Percentiles rank a stretch among this genome's conserved stretches.
phyloP scores from a whole-genome alignment of 2,113 vertebrate species.

The Beaufortia kweichowensis region DNA sequence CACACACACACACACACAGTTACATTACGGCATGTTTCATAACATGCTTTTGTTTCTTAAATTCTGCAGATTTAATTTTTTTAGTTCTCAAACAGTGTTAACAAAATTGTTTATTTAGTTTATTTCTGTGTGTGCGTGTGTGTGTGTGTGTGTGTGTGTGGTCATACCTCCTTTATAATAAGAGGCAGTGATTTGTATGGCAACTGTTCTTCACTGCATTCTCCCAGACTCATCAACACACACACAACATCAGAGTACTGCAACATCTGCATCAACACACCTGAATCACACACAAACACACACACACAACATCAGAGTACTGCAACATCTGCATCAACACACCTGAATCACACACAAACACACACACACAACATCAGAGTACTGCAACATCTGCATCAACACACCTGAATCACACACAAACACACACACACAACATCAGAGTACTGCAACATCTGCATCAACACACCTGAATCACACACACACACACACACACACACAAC shows the following conservation, averaged over 20 bases:
- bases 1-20: slow-evolving; percentile 27
- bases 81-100: too few species aligned
- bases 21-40: background rate
- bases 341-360: slow-evolving; percentile 65
- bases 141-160: slow-evolving; percentile 65
- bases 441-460: slow-evolving; percentile 84
- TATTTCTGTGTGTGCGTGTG: background rate
- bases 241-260: slow-evolving; percentile 81
- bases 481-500: slow-evolving; percentile 73
- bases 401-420: slow-evolving; percentile 71
- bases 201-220: slow-evolving; percentile 55
- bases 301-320: slow-evolving; percentile 78
- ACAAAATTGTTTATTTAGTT: too few species aligned
- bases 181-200: slow-evolving; percentile 80
- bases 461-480: slow-evolving; percentile 72
- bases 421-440: slow-evolving; percentile 79
- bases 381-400: slow-evolving; percentile 84
- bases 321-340: slow-evolving; percentile 86
- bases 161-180: slow-evolving; percentile 88
- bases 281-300: slow-evolving; percentile 60
- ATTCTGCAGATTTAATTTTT: too few species aligned
- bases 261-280: slow-evolving; percentile 85
- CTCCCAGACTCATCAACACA: slow-evolving; percentile 79
- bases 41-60: too few species aligned
- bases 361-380: slow-evolving; percentile 79